Conservation (phyloP, 2,888 invertebrate genomes). For the Lasioglossum figueresi region DNA sequence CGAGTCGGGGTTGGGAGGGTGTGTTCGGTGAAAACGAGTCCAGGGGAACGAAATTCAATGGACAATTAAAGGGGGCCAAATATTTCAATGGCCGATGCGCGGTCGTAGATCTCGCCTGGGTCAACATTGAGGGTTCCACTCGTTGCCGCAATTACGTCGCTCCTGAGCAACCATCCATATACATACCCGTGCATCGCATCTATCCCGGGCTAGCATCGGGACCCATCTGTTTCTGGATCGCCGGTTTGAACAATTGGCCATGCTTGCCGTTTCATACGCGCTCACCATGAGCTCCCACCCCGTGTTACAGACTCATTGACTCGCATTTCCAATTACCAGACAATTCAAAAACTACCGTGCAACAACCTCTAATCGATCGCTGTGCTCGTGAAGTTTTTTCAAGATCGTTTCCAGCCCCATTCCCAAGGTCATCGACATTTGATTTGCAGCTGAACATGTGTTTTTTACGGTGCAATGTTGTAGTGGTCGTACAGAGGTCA, state of each 20-base stretch:
- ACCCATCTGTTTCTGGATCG: slow-evolving; percentile 69
- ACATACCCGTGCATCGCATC: slow-evolving; percentile 76
- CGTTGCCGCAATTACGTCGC: slow-evolving; percentile 71
- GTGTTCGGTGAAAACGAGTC: background rate
- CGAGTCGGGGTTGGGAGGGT: background rate
- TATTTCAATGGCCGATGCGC: slow-evolving; percentile 38
- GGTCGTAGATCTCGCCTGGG: slow-evolving; percentile 32
- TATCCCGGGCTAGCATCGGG: slow-evolving; percentile 53
- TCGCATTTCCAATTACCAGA: slow-evolving; percentile 26
- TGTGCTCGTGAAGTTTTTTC: too few species aligned
- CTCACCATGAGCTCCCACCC: slow-evolving; percentile 4
- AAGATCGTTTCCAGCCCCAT: too few species aligned
- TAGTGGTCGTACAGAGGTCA: too few species aligned
- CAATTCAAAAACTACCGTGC: background rate
- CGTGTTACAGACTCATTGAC: background rate
- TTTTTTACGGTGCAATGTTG: too few species aligned
- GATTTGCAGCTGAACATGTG: too few species aligned
- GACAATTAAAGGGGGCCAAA: slow-evolving; percentile 31
- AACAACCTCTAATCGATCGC: background rate
- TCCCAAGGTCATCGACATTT: too few species aligned
- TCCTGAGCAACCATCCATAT: slow-evolving; percentile 76
- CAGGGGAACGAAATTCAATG: slow-evolving; percentile 27
- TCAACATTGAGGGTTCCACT: slow-evolving; percentile 48
- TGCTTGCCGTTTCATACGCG: slow-evolving; percentile 25
- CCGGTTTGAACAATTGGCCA: slow-evolving; percentile 64